Conservation (phyloP, 2,113 vertebrate genomes). For the Tilapia sparmanii region DNA sequence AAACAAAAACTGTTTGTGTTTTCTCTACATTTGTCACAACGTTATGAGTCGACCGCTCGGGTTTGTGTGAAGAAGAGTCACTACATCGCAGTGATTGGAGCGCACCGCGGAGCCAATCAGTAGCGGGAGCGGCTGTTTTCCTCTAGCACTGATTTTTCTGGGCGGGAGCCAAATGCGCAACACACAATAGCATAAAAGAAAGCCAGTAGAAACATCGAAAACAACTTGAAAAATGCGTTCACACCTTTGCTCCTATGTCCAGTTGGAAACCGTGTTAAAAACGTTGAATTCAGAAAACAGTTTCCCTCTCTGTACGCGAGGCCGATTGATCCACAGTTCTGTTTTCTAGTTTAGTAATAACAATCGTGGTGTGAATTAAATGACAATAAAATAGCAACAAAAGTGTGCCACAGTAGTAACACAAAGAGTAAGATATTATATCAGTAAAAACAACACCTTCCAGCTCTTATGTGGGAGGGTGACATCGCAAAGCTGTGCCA, state of each 20-base stretch:
- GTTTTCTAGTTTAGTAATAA: neutral
- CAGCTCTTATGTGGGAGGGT: neutral
- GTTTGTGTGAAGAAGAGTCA: constrained; percentile 24
- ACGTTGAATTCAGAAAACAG: neutral
- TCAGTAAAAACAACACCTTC: neutral
- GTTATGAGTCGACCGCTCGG: neutral
- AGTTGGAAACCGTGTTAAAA: neutral
- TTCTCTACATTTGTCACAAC: neutral
- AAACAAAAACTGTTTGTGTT: neutral
- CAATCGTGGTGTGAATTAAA: neutral
- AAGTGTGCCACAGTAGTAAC: neutral
- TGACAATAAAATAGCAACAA: neutral
- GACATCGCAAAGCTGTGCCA: neutral
- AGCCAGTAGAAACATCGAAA: neutral
- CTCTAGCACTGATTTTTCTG: constrained; percentile 35
- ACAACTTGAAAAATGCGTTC: neutral
- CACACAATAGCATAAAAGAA: neutral
- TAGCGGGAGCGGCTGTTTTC: constrained; percentile 12
- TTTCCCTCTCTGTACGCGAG: neutral
- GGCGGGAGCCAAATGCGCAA: neutral
- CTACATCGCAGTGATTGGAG: constrained; percentile 38
- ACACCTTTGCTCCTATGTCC: neutral
- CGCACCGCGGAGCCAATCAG: constrained; percentile 48
- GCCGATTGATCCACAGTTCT: neutral
- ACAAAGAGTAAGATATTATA: neutral